Evolutionary conservation across 2,797 vertebrate species (phyloP).

Genomic region (Xenentodon cancila): DNA sequence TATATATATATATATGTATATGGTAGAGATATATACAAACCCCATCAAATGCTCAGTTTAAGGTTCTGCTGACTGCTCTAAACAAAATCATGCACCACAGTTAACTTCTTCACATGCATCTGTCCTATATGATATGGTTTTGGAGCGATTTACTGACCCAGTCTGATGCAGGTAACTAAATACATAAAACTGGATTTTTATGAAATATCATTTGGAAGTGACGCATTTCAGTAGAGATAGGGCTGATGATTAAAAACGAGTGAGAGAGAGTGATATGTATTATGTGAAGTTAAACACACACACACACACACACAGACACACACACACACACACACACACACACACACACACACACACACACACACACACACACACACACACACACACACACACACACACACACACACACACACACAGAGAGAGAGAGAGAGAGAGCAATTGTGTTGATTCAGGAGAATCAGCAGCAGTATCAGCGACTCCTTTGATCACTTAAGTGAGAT

Average conservation of each 20-base stretch:
- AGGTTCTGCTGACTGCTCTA: neutral
- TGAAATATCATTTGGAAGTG: neutral
- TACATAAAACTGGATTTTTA: neutral
- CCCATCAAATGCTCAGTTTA: constrained; percentile 8
- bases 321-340: constrained; percentile 1
- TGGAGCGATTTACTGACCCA: constrained; percentile 2
- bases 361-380: neutral
- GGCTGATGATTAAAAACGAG: neutral
- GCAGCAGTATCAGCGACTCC: constrained; percentile 8
- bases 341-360: neutral
- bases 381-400: neutral
- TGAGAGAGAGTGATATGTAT: neutral
- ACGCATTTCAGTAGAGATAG: neutral
- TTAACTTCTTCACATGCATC: constrained; percentile 6
- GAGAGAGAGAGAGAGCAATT: constrained; percentile 6
- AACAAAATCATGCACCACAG: constrained; percentile 8
- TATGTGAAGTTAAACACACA: too few relatives aligned
- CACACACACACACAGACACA: neutral
- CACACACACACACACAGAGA: constrained; percentile 10
- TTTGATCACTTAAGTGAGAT: constrained; percentile 12
- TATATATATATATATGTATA: neutral
- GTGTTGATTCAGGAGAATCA: constrained; percentile 43
- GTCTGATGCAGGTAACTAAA: neutral
- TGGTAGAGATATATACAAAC: neutral
- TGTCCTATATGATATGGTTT: constrained; percentile 12